Conservation (phyloP, 2,113 vertebrate genomes). For the Diadophis punctatus region DNA sequence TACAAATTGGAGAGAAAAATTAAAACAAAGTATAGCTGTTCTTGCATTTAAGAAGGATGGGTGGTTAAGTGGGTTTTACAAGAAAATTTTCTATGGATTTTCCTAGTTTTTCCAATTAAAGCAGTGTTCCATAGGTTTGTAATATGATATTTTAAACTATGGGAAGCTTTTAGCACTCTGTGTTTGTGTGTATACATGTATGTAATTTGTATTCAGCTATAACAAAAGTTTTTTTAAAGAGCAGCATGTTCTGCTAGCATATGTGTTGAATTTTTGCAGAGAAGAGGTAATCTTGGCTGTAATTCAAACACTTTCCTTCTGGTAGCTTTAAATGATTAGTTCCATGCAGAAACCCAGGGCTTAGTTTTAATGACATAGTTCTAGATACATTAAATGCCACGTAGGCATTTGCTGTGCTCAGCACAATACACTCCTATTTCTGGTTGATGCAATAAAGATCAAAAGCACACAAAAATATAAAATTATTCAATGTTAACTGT, state of each 20-base stretch:
- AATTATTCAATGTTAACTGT: neutral
- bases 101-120: neutral
- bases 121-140: neutral
- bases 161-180: conserved; percentile 24
- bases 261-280: neutral
- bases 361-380: neutral
- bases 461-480: neutral
- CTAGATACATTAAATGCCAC: conserved; percentile 5
- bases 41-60: neutral
- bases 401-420: neutral
- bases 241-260: neutral
- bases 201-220: neutral
- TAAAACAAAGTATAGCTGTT: neutral
- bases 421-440: neutral
- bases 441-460: conserved; percentile 5
- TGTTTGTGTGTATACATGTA: neutral
- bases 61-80: neutral
- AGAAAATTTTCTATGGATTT: neutral
- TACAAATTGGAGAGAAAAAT: neutral
- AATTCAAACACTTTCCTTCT: neutral
- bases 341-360: neutral
- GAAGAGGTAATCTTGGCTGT: neutral
- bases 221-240: neutral
- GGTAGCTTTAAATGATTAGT: conserved; percentile 1
- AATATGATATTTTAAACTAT: conserved; percentile 16